Conservation (phyloP, 2,888 invertebrate species). For the Octodonta nipae region DNA sequence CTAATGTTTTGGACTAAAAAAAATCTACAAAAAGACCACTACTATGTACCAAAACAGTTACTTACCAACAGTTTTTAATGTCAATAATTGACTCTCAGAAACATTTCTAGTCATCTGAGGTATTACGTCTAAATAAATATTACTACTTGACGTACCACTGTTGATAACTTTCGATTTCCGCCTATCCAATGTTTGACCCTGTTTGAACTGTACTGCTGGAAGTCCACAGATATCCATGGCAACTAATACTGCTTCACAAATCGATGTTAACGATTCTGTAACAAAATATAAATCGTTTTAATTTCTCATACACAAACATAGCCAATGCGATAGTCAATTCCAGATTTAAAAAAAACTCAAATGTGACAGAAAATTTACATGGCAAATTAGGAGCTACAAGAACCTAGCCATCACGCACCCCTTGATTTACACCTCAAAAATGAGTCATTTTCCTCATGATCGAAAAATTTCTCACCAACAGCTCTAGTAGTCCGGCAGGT, state of each 20-base stretch:
- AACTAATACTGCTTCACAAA: slow-evolving; percentile 75
- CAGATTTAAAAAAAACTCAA: not conserved
- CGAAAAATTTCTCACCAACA: no score
- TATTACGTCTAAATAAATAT: slow-evolving; percentile 49
- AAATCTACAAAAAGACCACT: no score
- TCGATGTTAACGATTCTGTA: slow-evolving; percentile 76
- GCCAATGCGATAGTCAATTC: not conserved
- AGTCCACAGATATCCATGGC: slow-evolving; percentile 62
- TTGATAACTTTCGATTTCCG: slow-evolving; percentile 47
- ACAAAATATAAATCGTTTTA: slow-evolving; percentile 13
- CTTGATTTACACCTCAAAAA: no score
- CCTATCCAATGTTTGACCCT: slow-evolving; percentile 56
- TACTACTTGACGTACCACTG: slow-evolving; percentile 33
- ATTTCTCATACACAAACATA: not conserved
- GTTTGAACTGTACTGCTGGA: slow-evolving; percentile 50
- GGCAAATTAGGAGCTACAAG: no score
- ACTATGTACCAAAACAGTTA: no score
- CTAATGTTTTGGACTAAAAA: not conserved
- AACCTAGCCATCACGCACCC: no score
- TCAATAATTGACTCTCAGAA: slow-evolving; percentile 77
- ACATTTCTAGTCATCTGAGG: slow-evolving; percentile 63
- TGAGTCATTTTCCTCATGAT: no score
- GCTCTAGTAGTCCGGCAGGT: no score
- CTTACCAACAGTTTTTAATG: slow-evolving; percentile 61
- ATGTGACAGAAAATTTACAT: not conserved